phyloP scores from a whole-genome alignment of 1,140 invertebrate species.

The Hermetia illucens region DNA sequence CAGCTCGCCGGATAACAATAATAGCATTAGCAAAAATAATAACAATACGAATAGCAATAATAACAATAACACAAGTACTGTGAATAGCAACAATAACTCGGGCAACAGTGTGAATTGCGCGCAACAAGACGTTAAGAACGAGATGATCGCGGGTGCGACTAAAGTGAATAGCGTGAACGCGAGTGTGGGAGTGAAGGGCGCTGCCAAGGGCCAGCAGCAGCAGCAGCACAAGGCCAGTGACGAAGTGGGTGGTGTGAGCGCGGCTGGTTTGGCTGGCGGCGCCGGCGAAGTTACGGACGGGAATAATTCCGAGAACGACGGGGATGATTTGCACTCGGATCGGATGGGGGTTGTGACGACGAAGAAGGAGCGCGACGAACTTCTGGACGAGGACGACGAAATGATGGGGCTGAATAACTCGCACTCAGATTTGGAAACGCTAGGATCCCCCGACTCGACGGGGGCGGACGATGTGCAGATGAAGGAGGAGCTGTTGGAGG shows the following conservation, averaged over 20 bases:
- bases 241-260: background rate
- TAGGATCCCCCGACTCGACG: slow-evolving; percentile 47
- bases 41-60: slow-evolving; percentile 29
- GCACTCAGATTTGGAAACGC: slow-evolving; percentile 34
- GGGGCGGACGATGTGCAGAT: slow-evolving; percentile 39
- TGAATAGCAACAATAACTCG: slow-evolving; percentile 24
- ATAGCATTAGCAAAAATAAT: slow-evolving; percentile 35
- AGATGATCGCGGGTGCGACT: background rate
- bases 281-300: slow-evolving; percentile 1
- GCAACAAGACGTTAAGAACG: background rate
- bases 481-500: slow-evolving; percentile 51
- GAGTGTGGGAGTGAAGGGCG: background rate
- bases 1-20: slow-evolving; percentile 35
- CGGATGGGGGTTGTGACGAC: slow-evolving; percentile 11
- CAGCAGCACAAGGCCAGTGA: too few relatives aligned
- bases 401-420: slow-evolving; percentile 20
- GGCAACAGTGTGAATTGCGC: background rate
- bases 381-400: slow-evolving; percentile 26
- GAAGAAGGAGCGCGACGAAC: slow-evolving; percentile 26
- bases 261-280: background rate
- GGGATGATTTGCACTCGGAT: slow-evolving; percentile 14
- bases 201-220: too few relatives aligned
- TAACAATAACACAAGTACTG: slow-evolving; percentile 30
- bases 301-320: slow-evolving; percentile 7
- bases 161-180: slow-evolving; percentile 1